Evolutionary conservation across 2,888 invertebrate species (phyloP), one percentile per base, ranked within the genome.

Genomic region (Globia sparganii): DNA sequence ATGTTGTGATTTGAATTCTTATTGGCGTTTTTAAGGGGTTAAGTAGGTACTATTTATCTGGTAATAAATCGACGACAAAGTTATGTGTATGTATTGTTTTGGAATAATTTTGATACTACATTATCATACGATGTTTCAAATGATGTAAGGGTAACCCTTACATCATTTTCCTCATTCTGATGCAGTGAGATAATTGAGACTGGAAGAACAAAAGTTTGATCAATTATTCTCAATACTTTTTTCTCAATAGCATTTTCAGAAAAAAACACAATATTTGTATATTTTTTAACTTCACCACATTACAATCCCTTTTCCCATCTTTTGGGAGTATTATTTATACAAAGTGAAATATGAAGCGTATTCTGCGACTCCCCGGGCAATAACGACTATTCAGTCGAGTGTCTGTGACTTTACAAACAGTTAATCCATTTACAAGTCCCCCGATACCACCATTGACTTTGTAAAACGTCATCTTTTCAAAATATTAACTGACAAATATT

Each of bases 341-440:
- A 85, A 84, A 88, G 83, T 87, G 78, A 87, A 90, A 90, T 87
- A 87, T 89, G 76, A 84, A 89, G 75, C 75, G 85, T 81, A 86
- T 86, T 89, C 85, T 84, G 81, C 83, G 83, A 81, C 74, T 90
- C 90, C 88, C 89, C 77, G 77, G 87, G 80, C 83, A 86, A 84
- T 87, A 85, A 81, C 78, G 81, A 85, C 83, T 88, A 88, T 91
- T 84, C 83, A 85, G 83, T 73, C 77, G 81, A 75, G 84, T 88
- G 89, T 88, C 90, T 90, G 90, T 89, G 89, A 87, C 86, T 90
- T 87, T 78, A 83, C 87, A 87, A 92, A 91, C 92, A 92, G 91
- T 92, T 92, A 93, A 93, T 94, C 92, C 93, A 93, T 92, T 93
- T 92, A 93, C 87, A 77, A 78, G 76, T 90, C 90, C 86, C 90